phyloP scores from a whole-genome alignment of 2,797 vertebrate genomes.

The Malacoctenus gilli region DNA sequence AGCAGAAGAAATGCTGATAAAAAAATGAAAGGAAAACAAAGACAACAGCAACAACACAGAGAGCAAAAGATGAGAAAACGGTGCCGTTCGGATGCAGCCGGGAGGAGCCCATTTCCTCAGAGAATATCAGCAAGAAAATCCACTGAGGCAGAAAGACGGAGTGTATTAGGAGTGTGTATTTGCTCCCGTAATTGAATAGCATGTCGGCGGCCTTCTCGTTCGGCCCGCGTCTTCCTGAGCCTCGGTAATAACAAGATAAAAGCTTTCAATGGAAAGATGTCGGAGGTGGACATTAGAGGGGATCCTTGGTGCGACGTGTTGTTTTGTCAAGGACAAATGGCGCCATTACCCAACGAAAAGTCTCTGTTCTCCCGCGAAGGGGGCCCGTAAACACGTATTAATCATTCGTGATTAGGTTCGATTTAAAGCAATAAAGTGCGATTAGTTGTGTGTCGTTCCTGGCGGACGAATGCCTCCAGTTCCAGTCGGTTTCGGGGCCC shows the following conservation, averaged over 20 bases:
- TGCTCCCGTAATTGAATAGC: slow-evolving; percentile 48
- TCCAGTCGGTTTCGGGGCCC: too few species aligned
- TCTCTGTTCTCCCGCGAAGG: not conserved
- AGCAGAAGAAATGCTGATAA: too few species aligned
- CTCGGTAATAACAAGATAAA: slow-evolving; percentile 24
- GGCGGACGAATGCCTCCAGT: not conserved
- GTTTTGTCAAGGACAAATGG: not conserved
- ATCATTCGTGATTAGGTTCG: slow-evolving; percentile 4
- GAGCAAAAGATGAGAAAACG: too few species aligned
- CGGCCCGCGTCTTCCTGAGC: slow-evolving; percentile 8
- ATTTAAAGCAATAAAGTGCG: not conserved
- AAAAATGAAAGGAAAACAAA: too few species aligned
- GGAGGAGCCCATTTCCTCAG: slow-evolving; percentile 50
- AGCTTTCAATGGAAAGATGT: slow-evolving; percentile 28
- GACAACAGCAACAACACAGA: too few species aligned
- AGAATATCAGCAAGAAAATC: slow-evolving; percentile 37
- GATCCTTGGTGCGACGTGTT: slow-evolving; percentile 11
- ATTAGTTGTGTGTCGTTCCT: not conserved
- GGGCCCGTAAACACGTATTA: not conserved
- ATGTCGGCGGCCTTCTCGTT: slow-evolving; percentile 34
- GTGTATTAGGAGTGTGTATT: slow-evolving; percentile 47
- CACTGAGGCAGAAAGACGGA: slow-evolving; percentile 41
- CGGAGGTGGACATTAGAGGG: slow-evolving; percentile 16
- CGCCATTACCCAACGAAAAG: not conserved
- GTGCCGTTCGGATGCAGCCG: slow-evolving; percentile 20